Percentiles rank a stretch among this genome's conserved stretches.
Conservation (phyloP, 2,113 vertebrate genomes). For the Calidris pygmaea region DNA sequence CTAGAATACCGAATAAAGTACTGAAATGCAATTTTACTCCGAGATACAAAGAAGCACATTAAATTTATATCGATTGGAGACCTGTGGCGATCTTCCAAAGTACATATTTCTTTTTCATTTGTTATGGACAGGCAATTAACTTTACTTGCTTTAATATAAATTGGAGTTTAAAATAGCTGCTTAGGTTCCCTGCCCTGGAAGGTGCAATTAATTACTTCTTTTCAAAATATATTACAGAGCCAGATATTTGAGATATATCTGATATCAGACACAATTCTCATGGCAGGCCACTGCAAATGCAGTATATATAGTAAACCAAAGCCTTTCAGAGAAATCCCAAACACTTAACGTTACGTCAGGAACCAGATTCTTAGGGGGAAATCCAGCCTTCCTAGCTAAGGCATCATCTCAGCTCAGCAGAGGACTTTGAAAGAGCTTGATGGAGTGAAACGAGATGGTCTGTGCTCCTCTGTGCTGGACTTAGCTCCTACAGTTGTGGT, state of each 20-base stretch:
- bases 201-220: conserved; percentile 18
- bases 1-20: conserved; percentile 6
- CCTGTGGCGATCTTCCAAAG: conserved; percentile 20
- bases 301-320: background rate
- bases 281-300: background rate
- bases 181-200: background rate
- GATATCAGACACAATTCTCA: background rate
- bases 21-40: conserved; percentile 16
- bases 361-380: background rate
- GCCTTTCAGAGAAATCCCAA: background rate
- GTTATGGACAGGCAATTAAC: conserved; percentile 29
- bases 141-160: conserved; percentile 29
- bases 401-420: fast-evolving
- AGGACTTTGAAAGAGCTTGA: background rate
- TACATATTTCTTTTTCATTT: conserved; percentile 22
- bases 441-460: background rate
- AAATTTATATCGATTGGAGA: conserved; percentile 20
- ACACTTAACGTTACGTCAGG: background rate
- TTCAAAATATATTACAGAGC: background rate
- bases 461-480: background rate
- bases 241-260: background rate
- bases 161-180: background rate
- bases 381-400: background rate
- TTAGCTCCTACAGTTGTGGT: background rate
- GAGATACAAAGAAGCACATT: background rate